These are phyloP conservation scores for Troilus luridus DNA, from an alignment of 2,888 invertebrate species.

Conservation along the genomic window DNA sequence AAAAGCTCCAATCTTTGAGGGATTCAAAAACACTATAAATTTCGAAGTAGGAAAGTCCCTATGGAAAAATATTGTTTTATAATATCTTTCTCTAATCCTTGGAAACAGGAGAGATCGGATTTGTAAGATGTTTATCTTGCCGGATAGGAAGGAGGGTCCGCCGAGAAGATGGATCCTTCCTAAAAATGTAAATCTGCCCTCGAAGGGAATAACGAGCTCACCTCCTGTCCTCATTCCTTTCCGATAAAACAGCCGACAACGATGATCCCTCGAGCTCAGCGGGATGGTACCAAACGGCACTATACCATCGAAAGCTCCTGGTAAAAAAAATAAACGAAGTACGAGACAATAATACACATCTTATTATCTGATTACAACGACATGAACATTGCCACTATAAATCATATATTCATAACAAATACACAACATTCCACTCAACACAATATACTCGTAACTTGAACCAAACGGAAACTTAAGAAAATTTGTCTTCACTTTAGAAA, in stretches of 20 bases:
- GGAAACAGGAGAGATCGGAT: constrained; percentile 1
- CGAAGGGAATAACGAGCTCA: constrained; percentile 12
- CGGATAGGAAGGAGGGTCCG: constrained; percentile 20
- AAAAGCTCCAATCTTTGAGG: not conserved
- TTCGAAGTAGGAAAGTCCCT: not conserved
- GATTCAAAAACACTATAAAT: not conserved
- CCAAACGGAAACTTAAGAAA: too few relatives aligned
- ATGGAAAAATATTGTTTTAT: constrained; percentile 32
- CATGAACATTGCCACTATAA: too few relatives aligned
- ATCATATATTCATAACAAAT: too few relatives aligned
- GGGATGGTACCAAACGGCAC: not conserved
- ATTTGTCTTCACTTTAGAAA: too few relatives aligned
- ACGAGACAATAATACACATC: too few relatives aligned
- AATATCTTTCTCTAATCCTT: not conserved
- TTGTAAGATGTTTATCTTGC: constrained; percentile 39
- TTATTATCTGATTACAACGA: too few relatives aligned
- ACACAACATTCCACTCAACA: too few relatives aligned
- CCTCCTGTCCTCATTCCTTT: constrained; percentile 25
- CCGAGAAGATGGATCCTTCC: constrained; percentile 16
- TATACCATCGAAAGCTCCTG: too few relatives aligned
- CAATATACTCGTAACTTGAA: too few relatives aligned
- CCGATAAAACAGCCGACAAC: constrained; percentile 10
- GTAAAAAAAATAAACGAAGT: too few relatives aligned
- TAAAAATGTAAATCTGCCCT: constrained; percentile 40
- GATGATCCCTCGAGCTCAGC: not conserved